These are phyloP conservation scores for Hyperoplus immaculatus DNA, from an alignment of 2,797 vertebrate genomes.

Conservation along the genomic window DNA sequence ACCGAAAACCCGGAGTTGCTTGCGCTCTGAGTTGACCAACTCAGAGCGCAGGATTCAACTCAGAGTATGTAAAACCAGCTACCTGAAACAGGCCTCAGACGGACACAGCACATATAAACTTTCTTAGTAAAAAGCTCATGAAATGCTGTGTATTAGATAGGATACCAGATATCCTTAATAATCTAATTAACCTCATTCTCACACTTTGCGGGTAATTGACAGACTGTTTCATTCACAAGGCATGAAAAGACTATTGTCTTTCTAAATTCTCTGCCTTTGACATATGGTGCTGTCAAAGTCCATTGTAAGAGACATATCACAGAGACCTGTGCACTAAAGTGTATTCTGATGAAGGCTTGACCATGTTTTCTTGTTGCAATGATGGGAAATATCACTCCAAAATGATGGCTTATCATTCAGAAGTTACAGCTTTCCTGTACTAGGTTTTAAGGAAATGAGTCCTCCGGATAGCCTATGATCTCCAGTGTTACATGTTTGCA, in stretches of 20 bases:
- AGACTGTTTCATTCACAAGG: neutral
- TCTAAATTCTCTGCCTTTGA: constrained; percentile 19
- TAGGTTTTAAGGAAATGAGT: constrained; percentile 11
- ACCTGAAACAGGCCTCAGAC: constrained; percentile 3
- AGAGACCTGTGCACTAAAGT: neutral
- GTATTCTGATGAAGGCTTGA: neutral
- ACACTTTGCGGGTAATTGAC: constrained; percentile 4
- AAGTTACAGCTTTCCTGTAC: constrained; percentile 1
- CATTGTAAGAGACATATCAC: neutral
- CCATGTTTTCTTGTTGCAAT: neutral
- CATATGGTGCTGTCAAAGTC: neutral
- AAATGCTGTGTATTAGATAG: constrained; percentile 27
- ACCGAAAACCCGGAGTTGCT: too few relatives aligned
- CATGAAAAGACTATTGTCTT: constrained; percentile 2
- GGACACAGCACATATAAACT: neutral
- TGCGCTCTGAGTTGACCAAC: too few relatives aligned
- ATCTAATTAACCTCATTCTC: constrained; percentile 5
- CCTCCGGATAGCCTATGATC: constrained; percentile 8
- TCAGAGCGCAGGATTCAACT: too few relatives aligned
- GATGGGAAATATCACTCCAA: constrained; percentile 3
- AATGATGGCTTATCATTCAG: neutral
- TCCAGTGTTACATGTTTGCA: neutral
- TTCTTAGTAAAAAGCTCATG: too few relatives aligned
- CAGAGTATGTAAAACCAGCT: too few relatives aligned
- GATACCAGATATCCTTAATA: constrained; percentile 9